Evolutionary conservation across 2,113 vertebrate genomes (phyloP).

Genomic region (Podiceps cristatus): DNA sequence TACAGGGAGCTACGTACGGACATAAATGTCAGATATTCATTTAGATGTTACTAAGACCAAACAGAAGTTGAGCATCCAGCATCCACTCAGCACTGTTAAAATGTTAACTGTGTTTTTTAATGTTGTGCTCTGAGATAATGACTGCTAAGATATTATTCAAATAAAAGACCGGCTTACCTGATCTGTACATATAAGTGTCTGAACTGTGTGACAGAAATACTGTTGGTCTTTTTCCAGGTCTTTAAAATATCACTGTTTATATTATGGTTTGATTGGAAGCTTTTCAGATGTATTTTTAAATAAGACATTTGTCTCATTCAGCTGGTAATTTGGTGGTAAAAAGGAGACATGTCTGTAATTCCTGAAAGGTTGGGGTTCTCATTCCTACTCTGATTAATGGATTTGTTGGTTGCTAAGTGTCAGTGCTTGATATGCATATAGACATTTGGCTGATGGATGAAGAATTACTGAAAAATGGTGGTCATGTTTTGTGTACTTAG

Average conservation of each 20-base stretch:
- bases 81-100: background rate
- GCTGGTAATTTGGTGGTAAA: background rate
- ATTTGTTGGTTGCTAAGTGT: background rate
- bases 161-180: background rate
- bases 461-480: background rate
- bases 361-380: background rate
- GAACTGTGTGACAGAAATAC: background rate
- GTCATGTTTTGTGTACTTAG: background rate
- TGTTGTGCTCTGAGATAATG: background rate
- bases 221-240: background rate
- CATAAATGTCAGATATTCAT: background rate
- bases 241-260: background rate
- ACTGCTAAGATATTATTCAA: background rate
- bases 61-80: background rate
- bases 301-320: background rate
- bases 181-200: background rate
- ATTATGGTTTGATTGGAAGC: background rate
- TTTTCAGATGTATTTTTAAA: constrained; percentile 8
- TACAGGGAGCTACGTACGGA: background rate
- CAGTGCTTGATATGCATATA: background rate
- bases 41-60: background rate
- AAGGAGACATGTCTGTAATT: background rate
- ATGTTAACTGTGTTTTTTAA: background rate
- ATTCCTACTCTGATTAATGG: background rate
- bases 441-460: background rate